phyloP scores from a whole-genome alignment of 2,888 invertebrate genomes.

The Eubasilissa splendida region DNA sequence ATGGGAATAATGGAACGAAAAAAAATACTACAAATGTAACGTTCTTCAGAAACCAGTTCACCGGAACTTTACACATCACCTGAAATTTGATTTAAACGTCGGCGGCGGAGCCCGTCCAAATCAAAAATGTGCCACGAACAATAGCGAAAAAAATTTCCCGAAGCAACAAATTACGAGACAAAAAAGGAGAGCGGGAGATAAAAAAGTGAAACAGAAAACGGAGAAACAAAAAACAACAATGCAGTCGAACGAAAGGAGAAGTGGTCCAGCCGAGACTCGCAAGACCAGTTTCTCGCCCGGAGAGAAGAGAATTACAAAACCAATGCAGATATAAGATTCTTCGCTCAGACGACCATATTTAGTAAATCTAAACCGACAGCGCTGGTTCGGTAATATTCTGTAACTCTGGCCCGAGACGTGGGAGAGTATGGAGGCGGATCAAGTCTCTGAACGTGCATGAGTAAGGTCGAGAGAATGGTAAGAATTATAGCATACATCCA shows the following conservation, averaged over 20 bases:
- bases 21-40: too few relatives aligned
- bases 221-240: constrained; percentile 32
- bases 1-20: too few relatives aligned
- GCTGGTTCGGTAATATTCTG: neutral
- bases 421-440: constrained; percentile 30
- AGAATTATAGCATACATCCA: neutral
- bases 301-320: constrained; percentile 6
- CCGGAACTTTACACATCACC: too few relatives aligned
- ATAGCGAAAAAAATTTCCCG: constrained; percentile 8
- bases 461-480: constrained; percentile 24
- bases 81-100: too few relatives aligned
- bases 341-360: neutral
- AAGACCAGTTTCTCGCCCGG: constrained; percentile 37
- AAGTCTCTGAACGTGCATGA: constrained; percentile 14
- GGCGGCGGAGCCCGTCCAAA: neutral
- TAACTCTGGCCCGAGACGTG: neutral
- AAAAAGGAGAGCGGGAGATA: constrained; percentile 2
- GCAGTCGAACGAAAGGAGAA: constrained; percentile 47
- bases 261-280: constrained; percentile 36
- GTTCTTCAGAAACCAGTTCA: too few relatives aligned
- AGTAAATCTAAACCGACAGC: neutral
- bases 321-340: neutral
- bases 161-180: constrained; percentile 18
- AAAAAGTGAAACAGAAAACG: constrained; percentile 30
- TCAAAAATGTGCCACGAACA: constrained; percentile 16